These are phyloP conservation scores for Drosophila eohydei DNA, from an alignment of 2,888 invertebrate species.

Conservation along the genomic window DNA sequence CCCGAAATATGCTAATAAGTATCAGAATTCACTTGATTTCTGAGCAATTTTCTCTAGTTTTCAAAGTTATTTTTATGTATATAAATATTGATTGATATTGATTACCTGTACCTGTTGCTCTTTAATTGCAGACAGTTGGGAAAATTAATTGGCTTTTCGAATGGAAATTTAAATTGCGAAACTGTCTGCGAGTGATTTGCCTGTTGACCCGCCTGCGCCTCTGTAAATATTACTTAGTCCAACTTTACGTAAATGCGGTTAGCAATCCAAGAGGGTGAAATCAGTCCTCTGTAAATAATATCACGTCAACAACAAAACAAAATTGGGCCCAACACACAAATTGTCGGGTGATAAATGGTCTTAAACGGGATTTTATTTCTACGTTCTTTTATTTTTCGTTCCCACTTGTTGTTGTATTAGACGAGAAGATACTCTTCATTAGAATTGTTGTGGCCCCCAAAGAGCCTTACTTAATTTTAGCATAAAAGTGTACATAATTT, in stretches of 20 bases:
- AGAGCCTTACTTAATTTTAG: conserved; percentile 66
- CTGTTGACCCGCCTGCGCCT: conserved; percentile 25
- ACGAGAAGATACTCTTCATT: conserved; percentile 57
- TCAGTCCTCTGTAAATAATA: conserved; percentile 79
- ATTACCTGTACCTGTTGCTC: conserved; percentile 7
- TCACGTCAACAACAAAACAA: conserved; percentile 65
- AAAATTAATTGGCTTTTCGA: conserved; percentile 30
- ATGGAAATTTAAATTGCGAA: conserved; percentile 19
- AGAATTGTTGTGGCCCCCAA: conserved; percentile 40
- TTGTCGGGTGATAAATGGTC: conserved; percentile 84
- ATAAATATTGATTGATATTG: background rate
- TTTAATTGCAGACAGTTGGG: conserved; percentile 16
- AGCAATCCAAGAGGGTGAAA: conserved; percentile 68
- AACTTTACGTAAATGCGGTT: conserved; percentile 51
- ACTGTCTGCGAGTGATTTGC: conserved; percentile 31
- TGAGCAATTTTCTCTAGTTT: background rate
- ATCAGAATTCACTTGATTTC: conserved; percentile 1
- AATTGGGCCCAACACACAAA: conserved; percentile 64
- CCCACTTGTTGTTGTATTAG: conserved; percentile 36
- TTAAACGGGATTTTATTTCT: conserved; percentile 85
- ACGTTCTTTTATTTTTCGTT: conserved; percentile 26
- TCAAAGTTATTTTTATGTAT: background rate
- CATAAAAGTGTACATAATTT: conserved; percentile 82
- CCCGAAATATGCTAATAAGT: background rate
- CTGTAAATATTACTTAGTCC: conserved; percentile 50